Base-by-base conservation (phyloP, 2,888 invertebrate genomes). In the Acanthosepion esculentum region DNA sequence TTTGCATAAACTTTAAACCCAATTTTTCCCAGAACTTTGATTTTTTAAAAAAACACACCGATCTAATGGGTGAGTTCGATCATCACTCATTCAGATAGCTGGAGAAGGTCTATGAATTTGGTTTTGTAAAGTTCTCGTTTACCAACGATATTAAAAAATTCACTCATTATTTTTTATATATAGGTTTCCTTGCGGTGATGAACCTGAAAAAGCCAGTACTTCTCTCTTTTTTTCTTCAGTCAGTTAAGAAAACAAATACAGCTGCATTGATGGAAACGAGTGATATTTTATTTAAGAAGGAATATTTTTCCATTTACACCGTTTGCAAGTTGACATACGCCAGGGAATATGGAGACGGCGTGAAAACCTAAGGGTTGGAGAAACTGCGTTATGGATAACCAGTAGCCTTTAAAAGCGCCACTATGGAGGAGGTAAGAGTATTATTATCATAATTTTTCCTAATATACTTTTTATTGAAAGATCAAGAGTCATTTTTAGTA, bases 401-500 rank as follows among this genome's bases (percentile, higher is more conserved):
- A 29, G 23, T 92, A 48, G 50, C 29, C 50, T 92, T 92, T 12
- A 78, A 78, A 48, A 92, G 48, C 26, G 29, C 20, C 48, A 92
- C 50, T n/a, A 92, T 92, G 92, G 92, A 92, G 92, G 92, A 92
- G 92, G 92, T 92, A 50, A 92, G 50, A n/a, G 78, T 78, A n/a
- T 33, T 78, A n/a, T 78, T 33, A 18, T 10, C 78, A 6, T 33
- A 78, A n/a, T n/a, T 33, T 78, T 78, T 33, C 78, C n/a, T 78
- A 33, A 78, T 33, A 33, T 33, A 78, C 33, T 1, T 78, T 78
- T 78, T 78, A 15, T 15, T 33, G n/a, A 15, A n/a, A 78, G 10
- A n/a, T 12, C 23, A 15, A n/a, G 5, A 12, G 18, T 5, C n/a
- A 78, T 20, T 20, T 23, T 59, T 59, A 59, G 23, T 23, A 59